Base-by-base conservation (phyloP, 1,140 invertebrate species). In the Habropoda laboriosa region DNA sequence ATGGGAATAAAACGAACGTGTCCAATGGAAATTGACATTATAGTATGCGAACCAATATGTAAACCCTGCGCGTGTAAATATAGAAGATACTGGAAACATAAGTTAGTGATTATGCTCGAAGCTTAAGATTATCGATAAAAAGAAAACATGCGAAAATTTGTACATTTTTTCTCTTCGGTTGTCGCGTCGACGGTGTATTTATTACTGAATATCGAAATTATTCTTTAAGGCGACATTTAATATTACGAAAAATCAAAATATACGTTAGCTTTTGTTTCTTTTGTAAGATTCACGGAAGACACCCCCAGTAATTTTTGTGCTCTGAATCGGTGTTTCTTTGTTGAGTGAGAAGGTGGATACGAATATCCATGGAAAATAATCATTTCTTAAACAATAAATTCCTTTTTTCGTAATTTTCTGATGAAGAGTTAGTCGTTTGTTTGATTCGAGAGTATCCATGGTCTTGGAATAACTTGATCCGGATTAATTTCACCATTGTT, bases 301-400 rank as follows among this genome's bases (percentile, higher is more conserved):
- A 53, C 60, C 72, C 21, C 72, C 13, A 16, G 35, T 66, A 64
- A 64, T 42, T 64, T 64, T n/a, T n/a, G n/a, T 0, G 12, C 27
- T 66, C 35, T 55, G 72, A 75, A 66, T 24, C 42, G 42, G 35
- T 16, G 72, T 75, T 66, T 67, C 61, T 64, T 49, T 32, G 27
- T 40, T 32, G 3, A 5, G 13, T 30, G 8, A 40, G 13, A 55
- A 24, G 6, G n/a, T n/a, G n/a, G 13, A 21, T 16, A 27, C 13
- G 16, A 1, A 42, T 63, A 24, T 61, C 3, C 13, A 7, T 21
- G 1, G 18, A 24, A 8, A 63, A 38, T 24, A 16, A 38, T 60
- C 3, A 63, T 24, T 40, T 63, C 8, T 63, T 63, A 40, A 63
- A 18, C 32, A 63, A 10, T 13, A 16, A 27, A 61, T 24, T 61